These are phyloP conservation scores for Furcifer pardalis DNA, from an alignment of 2,797 vertebrate genomes.

Conservation along the genomic window DNA sequence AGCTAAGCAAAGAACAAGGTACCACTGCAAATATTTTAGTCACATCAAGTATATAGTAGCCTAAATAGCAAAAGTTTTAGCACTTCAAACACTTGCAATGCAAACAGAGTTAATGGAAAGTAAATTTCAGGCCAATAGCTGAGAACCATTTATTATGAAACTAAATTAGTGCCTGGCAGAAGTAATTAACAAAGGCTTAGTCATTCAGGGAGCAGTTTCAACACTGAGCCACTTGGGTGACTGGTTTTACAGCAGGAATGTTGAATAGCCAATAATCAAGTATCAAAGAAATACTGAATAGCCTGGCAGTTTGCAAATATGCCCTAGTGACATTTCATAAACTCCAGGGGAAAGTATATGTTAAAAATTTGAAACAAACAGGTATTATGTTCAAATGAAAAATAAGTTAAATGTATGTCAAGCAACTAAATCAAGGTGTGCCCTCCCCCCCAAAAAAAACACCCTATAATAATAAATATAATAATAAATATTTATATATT, in stretches of 20 bases:
- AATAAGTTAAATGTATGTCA: not conserved
- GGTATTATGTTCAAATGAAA: not conserved
- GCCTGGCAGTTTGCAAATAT: not conserved
- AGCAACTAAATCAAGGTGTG: not conserved
- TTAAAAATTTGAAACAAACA: not conserved
- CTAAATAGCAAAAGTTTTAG: conserved; percentile 30
- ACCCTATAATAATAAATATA: too few relatives aligned
- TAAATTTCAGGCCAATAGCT: conserved; percentile 68
- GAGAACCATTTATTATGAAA: conserved; percentile 71
- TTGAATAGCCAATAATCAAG: conserved; percentile 60
- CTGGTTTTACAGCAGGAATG: conserved; percentile 57
- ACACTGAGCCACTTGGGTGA: conserved; percentile 62
- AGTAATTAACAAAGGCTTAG: conserved; percentile 73
- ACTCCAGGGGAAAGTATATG: not conserved
- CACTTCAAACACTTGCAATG: conserved; percentile 37
- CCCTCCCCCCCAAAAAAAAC: not conserved
- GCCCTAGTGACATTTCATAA: not conserved
- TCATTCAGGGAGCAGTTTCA: conserved; percentile 66
- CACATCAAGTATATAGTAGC: conserved; percentile 31
- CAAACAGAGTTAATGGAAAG: conserved; percentile 68
- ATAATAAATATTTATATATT: too few relatives aligned
- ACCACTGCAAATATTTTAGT: conserved; percentile 25
- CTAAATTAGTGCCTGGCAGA: conserved; percentile 72
- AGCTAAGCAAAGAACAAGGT: conserved; percentile 4
- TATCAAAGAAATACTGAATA: conserved; percentile 1